Evolutionary conservation across 2,888 invertebrate species (phyloP), one percentile per base, ranked within the genome.

Genomic region (Arge pagana): DNA sequence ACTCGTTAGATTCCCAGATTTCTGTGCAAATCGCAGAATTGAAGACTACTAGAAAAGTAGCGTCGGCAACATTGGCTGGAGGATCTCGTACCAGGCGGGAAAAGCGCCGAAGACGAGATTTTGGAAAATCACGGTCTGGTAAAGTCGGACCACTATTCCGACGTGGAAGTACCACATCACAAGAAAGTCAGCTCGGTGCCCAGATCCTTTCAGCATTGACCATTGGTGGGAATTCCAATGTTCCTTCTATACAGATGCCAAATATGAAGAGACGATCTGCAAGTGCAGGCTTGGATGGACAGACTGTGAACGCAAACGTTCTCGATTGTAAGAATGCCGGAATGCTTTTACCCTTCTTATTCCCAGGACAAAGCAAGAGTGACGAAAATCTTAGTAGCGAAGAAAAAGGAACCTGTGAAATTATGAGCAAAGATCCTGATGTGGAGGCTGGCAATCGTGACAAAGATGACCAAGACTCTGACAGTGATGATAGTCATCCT

Each of bases 1-100:
- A 93, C 75, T 93, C 93, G 0, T 84, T 92, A 13, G 94, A 94
- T 68, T 93, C 93, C 45, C 93, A 93, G 67, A 81, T 90, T 40
- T 90, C 90, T 0, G 88, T 92, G 0, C 90, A 91, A 76, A 88
- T 91, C 37, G 88, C 90, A 1, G 91, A 92, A 75, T 82, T 90
- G 80, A 90, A 89, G 68, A 89, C 89, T 2, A 82, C 81, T 3
- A 73, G 79, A 2, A 89, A 89, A 70, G 83, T 85, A 1, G 80
- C 77, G 79, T 48, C 79, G 82, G 33, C 71, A 45, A 62, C 60
- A 52, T 56, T 58, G 60, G 53, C 67, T 52, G 59, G 71, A 59
- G 66, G 55, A 24, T 61, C 52, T 76, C 79, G 48, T 1, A 64
- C 65, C 73, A 79, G 71, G 63, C 80, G 59, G 70, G 82, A 70